A percentile compares a stretch with the other conserved stretches of the same genome.
Conservation (phyloP, 2,797 vertebrate genomes). For the Cheirogaleus major region DNA sequence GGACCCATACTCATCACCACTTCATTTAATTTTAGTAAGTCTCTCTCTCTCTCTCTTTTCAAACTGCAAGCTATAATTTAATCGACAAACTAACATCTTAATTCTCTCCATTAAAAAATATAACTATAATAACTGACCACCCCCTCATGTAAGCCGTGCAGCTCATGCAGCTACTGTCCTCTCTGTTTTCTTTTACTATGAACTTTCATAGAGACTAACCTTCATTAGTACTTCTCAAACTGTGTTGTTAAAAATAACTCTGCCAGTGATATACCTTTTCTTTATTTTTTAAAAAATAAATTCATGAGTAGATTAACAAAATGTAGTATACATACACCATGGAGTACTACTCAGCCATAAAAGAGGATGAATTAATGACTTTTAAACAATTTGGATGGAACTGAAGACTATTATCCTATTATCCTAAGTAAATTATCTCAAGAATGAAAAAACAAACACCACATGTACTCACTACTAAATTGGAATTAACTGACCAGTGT, state of each 20-base stretch:
- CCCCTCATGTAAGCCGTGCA: not conserved
- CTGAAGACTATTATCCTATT: not conserved
- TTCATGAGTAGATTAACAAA: not conserved
- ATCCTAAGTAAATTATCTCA: not conserved
- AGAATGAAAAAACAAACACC: not conserved
- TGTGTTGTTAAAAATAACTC: constrained; percentile 50
- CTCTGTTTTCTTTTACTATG: not conserved
- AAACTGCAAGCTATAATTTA: not conserved
- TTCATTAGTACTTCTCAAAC: constrained; percentile 2
- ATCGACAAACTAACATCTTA: not conserved
- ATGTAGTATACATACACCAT: not conserved
- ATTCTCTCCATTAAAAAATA: not conserved
- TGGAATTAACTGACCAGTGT: not conserved
- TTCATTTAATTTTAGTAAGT: not conserved
- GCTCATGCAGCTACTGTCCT: not conserved
- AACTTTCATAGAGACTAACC: constrained; percentile 24
- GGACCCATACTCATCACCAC: not conserved
- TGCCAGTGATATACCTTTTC: not conserved
- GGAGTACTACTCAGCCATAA: not conserved
- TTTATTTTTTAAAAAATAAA: not conserved
- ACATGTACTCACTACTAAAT: not conserved
- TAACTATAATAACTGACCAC: not conserved
- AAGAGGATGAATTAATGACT: not conserved
- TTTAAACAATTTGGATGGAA: not conserved
- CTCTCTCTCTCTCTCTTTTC: not conserved